phyloP scores from a whole-genome alignment of 2,113 vertebrate genomes.

The Opisthocomus hoazin region DNA sequence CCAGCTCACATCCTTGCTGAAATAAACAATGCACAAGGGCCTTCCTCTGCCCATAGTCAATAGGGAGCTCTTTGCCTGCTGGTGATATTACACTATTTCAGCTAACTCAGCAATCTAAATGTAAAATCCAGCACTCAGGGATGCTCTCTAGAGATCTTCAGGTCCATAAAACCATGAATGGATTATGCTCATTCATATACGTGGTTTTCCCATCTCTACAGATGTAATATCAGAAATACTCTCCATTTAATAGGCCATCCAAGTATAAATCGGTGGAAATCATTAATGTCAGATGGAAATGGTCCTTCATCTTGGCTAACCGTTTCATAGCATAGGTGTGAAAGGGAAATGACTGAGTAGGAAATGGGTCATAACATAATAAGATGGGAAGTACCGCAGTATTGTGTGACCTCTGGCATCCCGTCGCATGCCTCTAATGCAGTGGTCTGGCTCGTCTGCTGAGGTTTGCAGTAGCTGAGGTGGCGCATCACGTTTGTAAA shows the following conservation, averaged over 20 bases:
- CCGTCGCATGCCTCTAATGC: not conserved
- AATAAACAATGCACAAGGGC: not conserved
- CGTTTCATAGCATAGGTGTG: not conserved
- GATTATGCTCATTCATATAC: not conserved
- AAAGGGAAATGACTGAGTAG: not conserved
- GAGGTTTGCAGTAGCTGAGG: not conserved
- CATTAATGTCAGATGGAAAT: not conserved
- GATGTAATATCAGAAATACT: not conserved
- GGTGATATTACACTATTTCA: constrained; percentile 23
- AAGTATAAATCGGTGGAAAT: not conserved
- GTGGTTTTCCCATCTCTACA: constrained; percentile 32
- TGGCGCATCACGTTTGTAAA: not conserved
- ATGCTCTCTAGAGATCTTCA: constrained; percentile 1
- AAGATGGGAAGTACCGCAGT: not conserved
- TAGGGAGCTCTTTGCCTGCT: constrained; percentile 3
- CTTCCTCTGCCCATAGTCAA: not conserved
- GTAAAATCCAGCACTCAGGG: constrained; percentile 41
- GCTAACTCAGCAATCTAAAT: constrained; percentile 42
- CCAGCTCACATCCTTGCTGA: constrained; percentile 3
- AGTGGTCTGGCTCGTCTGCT: not conserved
- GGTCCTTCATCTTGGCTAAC: not conserved
- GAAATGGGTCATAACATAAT: not conserved
- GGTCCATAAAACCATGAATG: constrained; percentile 37
- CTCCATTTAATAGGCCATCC: constrained; percentile 7
- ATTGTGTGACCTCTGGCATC: not conserved